Base-by-base conservation (phyloP, 2,888 invertebrate genomes). In the Neoitamus cyanurus region DNA sequence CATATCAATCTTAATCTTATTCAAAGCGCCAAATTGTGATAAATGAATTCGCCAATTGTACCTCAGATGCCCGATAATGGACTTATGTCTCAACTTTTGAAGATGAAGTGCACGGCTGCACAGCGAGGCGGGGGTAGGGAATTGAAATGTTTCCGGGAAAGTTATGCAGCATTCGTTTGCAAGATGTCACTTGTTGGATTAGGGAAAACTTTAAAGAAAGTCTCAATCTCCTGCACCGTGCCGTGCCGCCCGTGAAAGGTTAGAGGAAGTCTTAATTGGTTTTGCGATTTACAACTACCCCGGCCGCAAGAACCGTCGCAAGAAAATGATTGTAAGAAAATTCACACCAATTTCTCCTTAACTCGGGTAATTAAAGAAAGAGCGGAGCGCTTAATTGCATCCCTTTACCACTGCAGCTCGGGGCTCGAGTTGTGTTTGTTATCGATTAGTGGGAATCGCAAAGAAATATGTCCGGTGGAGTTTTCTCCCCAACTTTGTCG, bases 291-390 rank as follows among this genome's bases (percentile, higher is more conserved):
- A 58, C 58, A 58, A 58, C 58, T 58, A 20, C 6, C 58, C 9
- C 25, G 58, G 25, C 58, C 20, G 58, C 20, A 20, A 20, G 25
- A 20, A 20, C 48, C 25, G 20, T 20, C 28, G 4, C n/a, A 72
- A 34, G 15, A 31, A 31, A 72, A 31, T 72, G 72, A 31, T 72
- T 72, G 72, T 72, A 72, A 72, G 72, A 72, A 72, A 34, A 72
- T 72, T 72, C 72, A 72, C 72, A 34, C 72, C 31, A 72, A 72
- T 72, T 72, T 72, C 72, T 72, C 72, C 28, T 31, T 72, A 72
- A 72, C 15, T 31, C 34, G 30, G 13, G 31, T 72, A 72, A 72
- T 72, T 72, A 72, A 72, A 72, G 72, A 72, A 28, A 15, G 72
- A 72, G 11, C n/a, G 34, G 15, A 28, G 15, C 72, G 34, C 58